Evolutionary conservation across 2,113 vertebrate species (phyloP).

Genomic region (Piaya cayana): DNA sequence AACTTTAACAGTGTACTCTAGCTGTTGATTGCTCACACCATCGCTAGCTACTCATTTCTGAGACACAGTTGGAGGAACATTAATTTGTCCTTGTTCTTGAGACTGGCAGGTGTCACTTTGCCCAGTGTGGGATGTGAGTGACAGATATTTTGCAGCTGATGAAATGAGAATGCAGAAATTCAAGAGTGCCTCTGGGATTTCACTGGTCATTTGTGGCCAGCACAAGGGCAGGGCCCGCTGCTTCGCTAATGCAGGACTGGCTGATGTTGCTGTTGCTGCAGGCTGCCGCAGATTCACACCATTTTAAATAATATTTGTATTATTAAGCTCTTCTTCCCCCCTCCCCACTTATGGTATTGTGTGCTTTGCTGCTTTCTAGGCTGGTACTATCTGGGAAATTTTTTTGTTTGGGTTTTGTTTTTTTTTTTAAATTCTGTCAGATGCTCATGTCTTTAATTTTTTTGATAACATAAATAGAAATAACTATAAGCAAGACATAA

Average conservation of each 20-base stretch:
- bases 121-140: constrained; percentile 85
- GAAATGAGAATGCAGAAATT: constrained; percentile 94
- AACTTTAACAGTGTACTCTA: constrained; percentile 70
- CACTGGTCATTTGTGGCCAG: constrained; percentile 94
- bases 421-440: constrained; percentile 7
- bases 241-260: constrained; percentile 71
- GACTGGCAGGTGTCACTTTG: constrained; percentile 98
- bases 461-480: constrained; percentile 23
- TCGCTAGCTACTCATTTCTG: constrained; percentile 56
- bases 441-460: constrained; percentile 23
- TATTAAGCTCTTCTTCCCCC: constrained; percentile 31
- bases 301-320: constrained; percentile 73
- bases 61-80: constrained; percentile 74
- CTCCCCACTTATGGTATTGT: constrained; percentile 35
- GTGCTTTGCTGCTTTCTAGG: constrained; percentile 13
- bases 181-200: constrained; percentile 93
- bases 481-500: background rate
- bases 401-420: constrained; percentile 43
- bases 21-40: constrained; percentile 45
- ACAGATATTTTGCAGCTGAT: constrained; percentile 87
- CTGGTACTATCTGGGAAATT: constrained; percentile 37
- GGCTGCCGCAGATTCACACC: constrained; percentile 45
- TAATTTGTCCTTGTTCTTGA: constrained; percentile 91
- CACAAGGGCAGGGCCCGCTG: constrained; percentile 85
- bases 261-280: constrained; percentile 55